Evolutionary conservation across 2,888 invertebrate species (phyloP), one percentile per base, ranked within the genome.

Genomic region (Bombylius discolor): DNA sequence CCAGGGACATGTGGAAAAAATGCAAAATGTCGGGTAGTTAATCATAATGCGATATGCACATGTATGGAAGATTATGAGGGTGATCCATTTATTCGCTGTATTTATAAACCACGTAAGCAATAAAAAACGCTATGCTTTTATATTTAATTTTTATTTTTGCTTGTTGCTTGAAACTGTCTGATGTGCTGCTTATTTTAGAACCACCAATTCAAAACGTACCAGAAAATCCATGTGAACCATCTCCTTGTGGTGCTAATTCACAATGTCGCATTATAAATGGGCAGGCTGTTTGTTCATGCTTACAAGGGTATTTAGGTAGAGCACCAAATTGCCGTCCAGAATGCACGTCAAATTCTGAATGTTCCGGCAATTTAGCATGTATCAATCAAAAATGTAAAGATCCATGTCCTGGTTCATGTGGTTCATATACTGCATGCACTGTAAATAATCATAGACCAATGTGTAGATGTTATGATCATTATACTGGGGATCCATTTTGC

Each of bases 261-360:
- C 84, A 87, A 73, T 92, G 92, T 74, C 82, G 85, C 63, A 79
- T 83, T 53, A 79, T 86, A 60, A 85, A 87, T 62, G 83, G 83
- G 65, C 84, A 83, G 62, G 82, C 89, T 32, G 86, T 86, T 48
- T 91, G 91, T 69, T 87, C 89, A 58, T 91, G 90, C 70, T 75
- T 84, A 64, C 78, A 82, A 51, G 84, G 85, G 67, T 90, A 87
- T 69, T 79, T 89, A 57, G 92, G 93, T 51, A 80, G 89, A 66
- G 81, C 92, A 48, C 90, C 90, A 46, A 87, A 88, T 70, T 92
- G 91, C 68, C 81, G 90, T 50, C 90, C 90, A 33, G 89, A 90
- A 78, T 91, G 91, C 74, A 81, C 85, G 48, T 85, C 86, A 64
- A 88, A 89, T 65, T 85, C 85, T 63, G 91, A 91, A 75, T 93